A percentile compares a stretch with the other conserved stretches of the same genome.
phyloP scores from a whole-genome alignment of 2,113 vertebrate genomes.

The Harpagus bidentatus region DNA sequence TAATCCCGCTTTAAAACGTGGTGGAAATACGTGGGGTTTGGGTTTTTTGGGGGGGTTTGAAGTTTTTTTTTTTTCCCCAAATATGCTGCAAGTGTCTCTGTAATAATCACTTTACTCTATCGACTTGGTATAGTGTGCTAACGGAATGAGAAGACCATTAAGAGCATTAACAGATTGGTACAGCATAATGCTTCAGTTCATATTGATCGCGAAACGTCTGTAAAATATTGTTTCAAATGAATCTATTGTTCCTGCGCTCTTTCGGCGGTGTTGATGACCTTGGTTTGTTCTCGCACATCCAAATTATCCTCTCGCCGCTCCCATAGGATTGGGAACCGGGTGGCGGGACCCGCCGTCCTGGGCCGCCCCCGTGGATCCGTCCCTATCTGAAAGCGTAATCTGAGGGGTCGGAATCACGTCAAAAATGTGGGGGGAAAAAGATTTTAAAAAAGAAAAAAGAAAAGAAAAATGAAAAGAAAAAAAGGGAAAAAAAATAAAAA shows the following conservation, averaged over 20 bases:
- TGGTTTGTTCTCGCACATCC: conserved; percentile 76
- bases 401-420: neutral
- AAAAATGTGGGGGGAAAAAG: neutral
- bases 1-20: neutral
- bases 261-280: conserved; percentile 82
- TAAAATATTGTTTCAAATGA: conserved; percentile 88
- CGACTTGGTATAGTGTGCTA: conserved; percentile 78
- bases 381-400: neutral
- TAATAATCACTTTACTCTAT: conserved; percentile 83
- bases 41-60: neutral
- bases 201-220: conserved; percentile 90
- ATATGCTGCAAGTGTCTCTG: conserved; percentile 75
- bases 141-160: conserved; percentile 87
- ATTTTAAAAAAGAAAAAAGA: too few species aligned
- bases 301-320: conserved; percentile 77
- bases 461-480: too few species aligned
- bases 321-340: conserved; percentile 65
- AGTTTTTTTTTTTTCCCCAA: neutral
- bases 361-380: neutral
- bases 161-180: conserved; percentile 89
- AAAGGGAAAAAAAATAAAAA: too few species aligned
- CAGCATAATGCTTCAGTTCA: conserved; percentile 85
- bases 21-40: neutral
- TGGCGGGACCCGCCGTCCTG: neutral
- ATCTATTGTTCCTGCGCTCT: conserved; percentile 80